Evolutionary conservation across 2,113 vertebrate genomes (phyloP), one percentile per base, ranked within the genome.

Genomic region (Trichechus manatus): DNA sequence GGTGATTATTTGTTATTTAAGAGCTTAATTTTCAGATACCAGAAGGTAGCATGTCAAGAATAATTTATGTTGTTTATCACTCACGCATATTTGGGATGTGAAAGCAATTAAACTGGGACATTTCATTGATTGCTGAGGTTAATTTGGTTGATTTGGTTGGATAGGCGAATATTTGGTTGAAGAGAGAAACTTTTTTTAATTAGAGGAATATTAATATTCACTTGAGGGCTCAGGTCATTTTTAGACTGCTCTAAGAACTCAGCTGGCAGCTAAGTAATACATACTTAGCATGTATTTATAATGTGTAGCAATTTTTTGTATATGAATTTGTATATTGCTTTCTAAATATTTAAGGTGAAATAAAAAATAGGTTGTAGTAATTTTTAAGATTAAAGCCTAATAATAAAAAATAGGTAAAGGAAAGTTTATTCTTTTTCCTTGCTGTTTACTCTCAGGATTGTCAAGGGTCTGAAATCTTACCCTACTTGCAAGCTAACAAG

Each of bases 1-100:
- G 61, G 33, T 87, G 75, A 92, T 74, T 92, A 72, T 70, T 93
- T 92, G 79, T 63, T 87, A 44, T 88, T 96, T 93, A 87, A 50
- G 82, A 79, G 66, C 15, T 82, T 94, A 50, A 63, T 94, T 86
- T 9, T 87, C 63, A 87, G 50, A n/a, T 74, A 53, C 74, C 19
- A 87, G 75, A 81, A 92, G 56, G 61, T 66, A 94, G 68, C 68
- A 95, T 87, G 27, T 87, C 66, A 89, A 64, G 61, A 92, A 86
- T 64, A 94, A 78, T 72, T 93, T 70, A 64, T 66, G 44, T 63
- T 92, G 42, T 66, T 61, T 88, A 50, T 91, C 74, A 77, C 9
- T 84, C 23, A 64, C 63, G 44, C 33, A 78, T 85, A 77, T 39
- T 91, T 63, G 64, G 19, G 47, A 81, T 88, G 23, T 56, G 56